Base-by-base conservation (phyloP, 2,888 invertebrate species). In the Argyresthia goedartella region DNA sequence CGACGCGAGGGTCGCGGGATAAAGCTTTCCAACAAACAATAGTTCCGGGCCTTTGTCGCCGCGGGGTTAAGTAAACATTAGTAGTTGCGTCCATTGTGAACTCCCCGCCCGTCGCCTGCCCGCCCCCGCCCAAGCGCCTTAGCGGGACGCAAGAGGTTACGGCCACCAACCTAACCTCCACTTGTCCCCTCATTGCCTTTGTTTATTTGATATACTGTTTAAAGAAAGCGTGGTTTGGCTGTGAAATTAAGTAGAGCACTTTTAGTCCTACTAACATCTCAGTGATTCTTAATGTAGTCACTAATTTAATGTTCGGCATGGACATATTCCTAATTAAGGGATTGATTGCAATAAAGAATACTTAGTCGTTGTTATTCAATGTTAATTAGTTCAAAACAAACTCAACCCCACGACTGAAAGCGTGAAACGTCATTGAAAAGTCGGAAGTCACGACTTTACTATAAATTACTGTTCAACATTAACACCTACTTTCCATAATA, bases 21-120 rank as follows among this genome's bases (percentile, higher is more conserved):
- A 85, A 86, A 85, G 85, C 85, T 85, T 85, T 73, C 77, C 79
- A 77, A 80, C 86, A 85, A 86, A 86, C 86, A 86, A 86, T 86
- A 86, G 84, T 85, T 86, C 85, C 86, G 84, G 85, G 75, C 82
- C 79, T 85, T 86, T 86, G 85, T 85, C 81, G 80, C 70, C 65
- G 73, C 68, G 71, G 75, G 79, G 77, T 80, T 80, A 74, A 81
- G 84, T 81, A 82, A 85, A 85, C 82, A 85, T 85, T 84, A 84
- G 82, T 85, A 82, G 82, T 82, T 78, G 76, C 69, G 72, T 71
- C 71, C 64, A 71, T 77, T 80, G 77, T 78, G 70, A 6, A 25
- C 66, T 67, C 41, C 33, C 25, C 65, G 59, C 56, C 58, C 54
- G n/a, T n/a, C n/a, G n/a, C n/a, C n/a, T n/a, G n/a, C 54, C 59